Percentiles rank a stretch among this genome's conserved stretches.
phyloP scores from a whole-genome alignment of 2,888 invertebrate genomes.

The Agrypnus murinus region DNA sequence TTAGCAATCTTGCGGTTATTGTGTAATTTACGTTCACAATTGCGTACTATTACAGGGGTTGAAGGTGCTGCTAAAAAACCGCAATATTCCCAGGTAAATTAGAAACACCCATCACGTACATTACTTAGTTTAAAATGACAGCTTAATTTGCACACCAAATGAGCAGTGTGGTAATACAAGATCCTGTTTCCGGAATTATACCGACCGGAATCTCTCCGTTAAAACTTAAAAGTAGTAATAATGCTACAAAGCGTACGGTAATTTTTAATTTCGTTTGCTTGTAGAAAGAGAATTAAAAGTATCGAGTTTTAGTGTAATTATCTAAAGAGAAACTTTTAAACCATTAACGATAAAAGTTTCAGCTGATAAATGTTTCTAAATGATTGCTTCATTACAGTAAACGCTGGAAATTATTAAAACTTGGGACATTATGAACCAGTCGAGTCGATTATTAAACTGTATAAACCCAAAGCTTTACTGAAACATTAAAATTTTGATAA shows the following conservation, averaged over 20 bases:
- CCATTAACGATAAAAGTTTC: slow-evolving; percentile 37
- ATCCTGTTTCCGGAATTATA: slow-evolving; percentile 35
- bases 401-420: slow-evolving; percentile 33
- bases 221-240: slow-evolving; percentile 21
- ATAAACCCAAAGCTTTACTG: neutral
- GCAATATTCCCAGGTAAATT: slow-evolving; percentile 45
- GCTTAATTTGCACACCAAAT: slow-evolving; percentile 46
- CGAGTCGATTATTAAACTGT: slow-evolving; percentile 25
- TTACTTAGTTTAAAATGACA: slow-evolving; percentile 49
- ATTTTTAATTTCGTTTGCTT: slow-evolving; percentile 26
- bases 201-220: slow-evolving; percentile 3
- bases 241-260: slow-evolving; percentile 16
- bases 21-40: slow-evolving; percentile 9
- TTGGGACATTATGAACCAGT: slow-evolving; percentile 27
- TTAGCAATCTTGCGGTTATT: slow-evolving; percentile 19
- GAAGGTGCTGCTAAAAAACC: slow-evolving; percentile 30
- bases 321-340: slow-evolving; percentile 32
- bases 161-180: slow-evolving; percentile 37
- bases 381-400: slow-evolving; percentile 37
- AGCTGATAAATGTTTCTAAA: slow-evolving; percentile 35
- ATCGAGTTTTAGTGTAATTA: slow-evolving; percentile 26
- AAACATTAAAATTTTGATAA: slow-evolving; percentile 16
- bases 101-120: slow-evolving; percentile 48
- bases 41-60: slow-evolving; percentile 25
- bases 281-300: slow-evolving; percentile 2